Evolutionary conservation across 2,888 invertebrate species (phyloP), one percentile per base, ranked within the genome.

Genomic region (Acanthopleura granulata): DNA sequence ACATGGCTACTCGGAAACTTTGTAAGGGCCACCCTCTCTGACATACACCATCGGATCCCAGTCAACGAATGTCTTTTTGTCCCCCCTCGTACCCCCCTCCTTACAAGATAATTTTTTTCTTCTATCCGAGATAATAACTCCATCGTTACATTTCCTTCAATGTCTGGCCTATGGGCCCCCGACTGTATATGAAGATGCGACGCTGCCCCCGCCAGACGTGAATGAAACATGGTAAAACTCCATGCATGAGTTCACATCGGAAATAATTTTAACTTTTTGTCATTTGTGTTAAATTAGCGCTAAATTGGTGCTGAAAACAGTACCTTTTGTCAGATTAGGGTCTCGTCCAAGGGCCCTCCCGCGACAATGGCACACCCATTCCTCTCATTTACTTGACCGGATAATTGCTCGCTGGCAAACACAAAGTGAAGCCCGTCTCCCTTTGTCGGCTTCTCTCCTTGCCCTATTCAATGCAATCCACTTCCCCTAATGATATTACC

Each of bases 401-500:
- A 25, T 66, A 66, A 66, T 66, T 66, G 66, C 27, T 27, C 18
- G 66, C 66, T 27, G 25, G 66, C 66, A 66, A 66, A 66, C 29
- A 66, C 66, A 66, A 66, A 66, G 66, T 66, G 66, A 66, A 66
- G 66, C 29, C 22, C 1, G 27, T 22, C 16, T 6, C 25, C 66
- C 25, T 12, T 66, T 66, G 66, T 66, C 16, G 29, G 25, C 15
- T 1, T 27, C 29, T 27, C 66, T 27, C 66, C 66, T 27, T 16
- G 16, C 22, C 29, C 66, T 27, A 66, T 66, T 66, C 66, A 66
- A 1, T 22, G 27, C 29, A 9, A 27, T 16, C 66, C 66, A 66
- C 66, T 66, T 66, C 29, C 66, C 66, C 66, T 66, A 66, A 66
- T 66, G 27, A 66, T 66, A 66, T 66, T 66, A 66, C 66, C 22